phyloP scores from a whole-genome alignment of 1,140 invertebrate genomes.

The Drosophila erecta region DNA sequence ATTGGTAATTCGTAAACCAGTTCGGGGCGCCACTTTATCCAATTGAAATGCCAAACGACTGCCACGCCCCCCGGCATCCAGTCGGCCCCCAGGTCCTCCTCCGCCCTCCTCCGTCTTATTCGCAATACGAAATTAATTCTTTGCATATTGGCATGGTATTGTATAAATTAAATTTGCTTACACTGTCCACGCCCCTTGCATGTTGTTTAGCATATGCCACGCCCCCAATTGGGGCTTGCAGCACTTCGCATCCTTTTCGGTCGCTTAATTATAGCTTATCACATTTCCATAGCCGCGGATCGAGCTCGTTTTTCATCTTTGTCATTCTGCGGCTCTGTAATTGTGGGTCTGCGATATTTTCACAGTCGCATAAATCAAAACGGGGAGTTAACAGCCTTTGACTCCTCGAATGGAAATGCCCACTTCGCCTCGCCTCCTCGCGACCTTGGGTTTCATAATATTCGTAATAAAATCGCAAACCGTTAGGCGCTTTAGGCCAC shows the following conservation, averaged over 20 bases:
- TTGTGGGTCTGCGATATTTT: conserved; percentile 52
- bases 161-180: conserved; percentile 84
- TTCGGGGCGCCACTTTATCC: conserved; percentile 78
- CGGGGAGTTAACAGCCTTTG: conserved; percentile 11
- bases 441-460: conserved; percentile 33
- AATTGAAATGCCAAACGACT: conserved; percentile 74
- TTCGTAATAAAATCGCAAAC: conserved; percentile 11
- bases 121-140: conserved; percentile 76
- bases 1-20: conserved; percentile 52
- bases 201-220: conserved; percentile 83
- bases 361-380: conserved; percentile 67
- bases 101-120: conserved; percentile 1
- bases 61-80: conserved; percentile 50
- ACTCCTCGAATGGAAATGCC: not conserved
- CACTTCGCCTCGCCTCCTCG: not conserved
- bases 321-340: conserved; percentile 56
- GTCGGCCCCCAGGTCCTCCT: conserved; percentile 9
- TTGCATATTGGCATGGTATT: conserved; percentile 71
- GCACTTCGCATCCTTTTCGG: conserved; percentile 53
- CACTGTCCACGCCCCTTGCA: conserved; percentile 75
- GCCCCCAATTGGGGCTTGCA: conserved; percentile 46
- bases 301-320: conserved; percentile 82
- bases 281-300: conserved; percentile 78
- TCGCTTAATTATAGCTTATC: conserved; percentile 83
- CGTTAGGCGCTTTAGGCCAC: conserved; percentile 30